A percentile compares a stretch with the other conserved stretches of the same genome.
These are phyloP conservation scores for Ardeotis arabs DNA, from an alignment of 2,113 vertebrate species.

Conservation along the genomic window DNA sequence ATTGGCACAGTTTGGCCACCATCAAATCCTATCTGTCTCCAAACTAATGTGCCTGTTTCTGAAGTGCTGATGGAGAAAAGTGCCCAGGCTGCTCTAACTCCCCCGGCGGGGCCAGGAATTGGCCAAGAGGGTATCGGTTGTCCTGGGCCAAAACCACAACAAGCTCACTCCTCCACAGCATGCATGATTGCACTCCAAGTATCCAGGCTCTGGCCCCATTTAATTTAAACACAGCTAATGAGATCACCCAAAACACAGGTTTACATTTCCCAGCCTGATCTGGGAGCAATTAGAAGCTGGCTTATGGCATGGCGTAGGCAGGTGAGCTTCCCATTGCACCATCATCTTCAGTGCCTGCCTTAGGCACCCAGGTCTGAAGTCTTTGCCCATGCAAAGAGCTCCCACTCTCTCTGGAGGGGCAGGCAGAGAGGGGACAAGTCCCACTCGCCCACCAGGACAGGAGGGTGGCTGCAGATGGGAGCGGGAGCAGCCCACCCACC, in stretches of 20 bases:
- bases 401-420: neutral
- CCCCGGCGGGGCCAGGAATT: neutral
- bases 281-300: neutral
- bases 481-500: neutral
- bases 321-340: neutral
- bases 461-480: neutral
- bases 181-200: neutral
- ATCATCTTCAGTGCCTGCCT: neutral
- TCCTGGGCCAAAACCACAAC: neutral
- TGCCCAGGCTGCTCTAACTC: neutral
- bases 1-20: neutral
- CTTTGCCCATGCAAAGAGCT: fast-evolving
- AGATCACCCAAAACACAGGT: neutral
- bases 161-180: fast-evolving
- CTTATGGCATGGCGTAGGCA: fast-evolving
- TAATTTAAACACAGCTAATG: neutral
- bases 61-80: neutral
- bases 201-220: neutral
- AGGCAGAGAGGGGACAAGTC: fast-evolving
- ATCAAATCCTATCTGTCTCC: fast-evolving
- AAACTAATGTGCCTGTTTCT: neutral
- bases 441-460: neutral
- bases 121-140: neutral
- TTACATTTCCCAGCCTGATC: neutral
- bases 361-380: neutral